These are phyloP conservation scores for Pseudanteris insignis DNA, from an alignment of 2,888 invertebrate genomes.

Conservation along the genomic window DNA sequence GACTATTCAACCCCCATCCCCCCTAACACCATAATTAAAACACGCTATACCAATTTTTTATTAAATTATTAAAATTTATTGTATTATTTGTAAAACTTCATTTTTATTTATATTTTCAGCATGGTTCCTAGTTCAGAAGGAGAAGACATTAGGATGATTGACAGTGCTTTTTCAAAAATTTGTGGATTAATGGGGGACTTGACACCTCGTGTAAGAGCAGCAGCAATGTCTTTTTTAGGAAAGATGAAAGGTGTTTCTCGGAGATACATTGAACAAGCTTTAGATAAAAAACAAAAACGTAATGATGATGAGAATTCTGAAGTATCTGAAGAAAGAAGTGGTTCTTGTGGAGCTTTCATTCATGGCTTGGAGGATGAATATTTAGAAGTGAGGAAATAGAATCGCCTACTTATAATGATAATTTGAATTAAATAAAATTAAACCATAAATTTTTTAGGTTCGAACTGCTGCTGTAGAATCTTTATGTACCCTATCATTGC, in stretches of 20 bases:
- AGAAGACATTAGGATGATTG: conserved; percentile 87
- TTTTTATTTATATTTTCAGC: conserved; percentile 70
- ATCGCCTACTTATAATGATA: no score
- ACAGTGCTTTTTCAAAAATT: conserved; percentile 95
- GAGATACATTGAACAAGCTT: conserved; percentile 90
- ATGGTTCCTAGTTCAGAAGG: conserved; percentile 78
- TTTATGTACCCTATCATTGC: conserved; percentile 85
- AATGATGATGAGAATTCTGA: conserved; percentile 62
- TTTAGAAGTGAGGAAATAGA: conserved; percentile 70
- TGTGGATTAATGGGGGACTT: conserved; percentile 94
- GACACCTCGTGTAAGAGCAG: conserved; percentile 85
- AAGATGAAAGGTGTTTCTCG: conserved; percentile 87
- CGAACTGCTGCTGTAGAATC: conserved; percentile 95
- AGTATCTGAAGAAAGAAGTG: conserved; percentile 71
- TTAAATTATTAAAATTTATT: conserved; percentile 19
- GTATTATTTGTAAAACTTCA: conserved; percentile 5
- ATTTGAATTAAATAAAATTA: neutral
- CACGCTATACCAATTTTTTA: no score
- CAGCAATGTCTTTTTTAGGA: conserved; percentile 87
- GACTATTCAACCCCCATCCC: no score
- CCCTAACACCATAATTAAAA: no score
- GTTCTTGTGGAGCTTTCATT: conserved; percentile 97
- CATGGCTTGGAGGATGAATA: conserved; percentile 98
- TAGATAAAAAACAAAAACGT: conserved; percentile 85
- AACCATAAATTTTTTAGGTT: conserved; percentile 77